Evolutionary conservation across 2,888 invertebrate species (phyloP).

Genomic region (Meganola albula): DNA sequence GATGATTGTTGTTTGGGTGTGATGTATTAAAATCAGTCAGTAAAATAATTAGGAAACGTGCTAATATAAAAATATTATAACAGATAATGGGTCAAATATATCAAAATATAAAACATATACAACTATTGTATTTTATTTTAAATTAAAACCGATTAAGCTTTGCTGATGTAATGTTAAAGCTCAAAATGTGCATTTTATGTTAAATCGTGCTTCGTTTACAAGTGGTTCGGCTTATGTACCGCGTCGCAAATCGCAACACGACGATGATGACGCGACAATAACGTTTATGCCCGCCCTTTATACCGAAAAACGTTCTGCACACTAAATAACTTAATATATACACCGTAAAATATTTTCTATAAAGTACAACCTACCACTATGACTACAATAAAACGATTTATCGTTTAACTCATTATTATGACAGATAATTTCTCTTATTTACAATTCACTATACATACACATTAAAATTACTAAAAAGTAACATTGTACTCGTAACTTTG

Average conservation of each 20-base stretch:
- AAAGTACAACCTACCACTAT: slow-evolving; percentile 69
- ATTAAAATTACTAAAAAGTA: slow-evolving; percentile 70
- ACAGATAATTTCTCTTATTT: slow-evolving; percentile 76
- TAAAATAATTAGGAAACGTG: slow-evolving; percentile 43
- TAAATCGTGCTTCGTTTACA: slow-evolving; percentile 45
- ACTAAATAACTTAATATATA: slow-evolving; percentile 62
- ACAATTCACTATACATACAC: slow-evolving; percentile 72
- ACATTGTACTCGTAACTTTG: slow-evolving; percentile 73
- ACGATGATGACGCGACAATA: no score
- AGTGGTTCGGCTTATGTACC: slow-evolving; percentile 24
- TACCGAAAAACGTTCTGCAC: slow-evolving; percentile 28
- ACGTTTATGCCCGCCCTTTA: slow-evolving; percentile 15
- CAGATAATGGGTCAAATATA: slow-evolving; percentile 29
- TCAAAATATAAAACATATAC: slow-evolving; percentile 29
- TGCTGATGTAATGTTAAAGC: slow-evolving; percentile 62
- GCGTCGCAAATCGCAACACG: slow-evolving; percentile 7
- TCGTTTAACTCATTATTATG: slow-evolving; percentile 75
- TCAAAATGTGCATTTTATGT: slow-evolving; percentile 65
- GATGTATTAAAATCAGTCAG: slow-evolving; percentile 57
- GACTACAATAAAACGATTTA: slow-evolving; percentile 75
- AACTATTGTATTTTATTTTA: slow-evolving; percentile 28
- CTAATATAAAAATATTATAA: slow-evolving; percentile 38
- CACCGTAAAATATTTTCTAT: slow-evolving; percentile 60
- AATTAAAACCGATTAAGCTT: slow-evolving; percentile 47
- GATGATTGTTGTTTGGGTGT: slow-evolving; percentile 57